phyloP scores from a whole-genome alignment of 2,113 vertebrate genomes.

The Muscicapa adusta region DNA sequence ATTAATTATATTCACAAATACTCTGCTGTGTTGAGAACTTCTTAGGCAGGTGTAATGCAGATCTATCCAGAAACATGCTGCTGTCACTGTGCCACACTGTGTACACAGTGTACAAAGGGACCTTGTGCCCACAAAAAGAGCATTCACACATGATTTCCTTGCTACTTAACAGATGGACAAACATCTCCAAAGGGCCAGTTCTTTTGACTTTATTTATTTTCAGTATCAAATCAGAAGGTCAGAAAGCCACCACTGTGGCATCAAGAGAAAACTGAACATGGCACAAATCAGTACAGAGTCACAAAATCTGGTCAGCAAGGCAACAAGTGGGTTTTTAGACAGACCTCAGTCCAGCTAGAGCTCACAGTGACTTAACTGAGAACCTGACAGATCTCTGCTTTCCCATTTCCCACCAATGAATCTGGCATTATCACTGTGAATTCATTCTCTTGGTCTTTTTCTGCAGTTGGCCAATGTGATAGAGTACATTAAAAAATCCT shows the following conservation, averaged over 20 bases:
- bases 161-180: neutral
- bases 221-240: neutral
- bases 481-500: neutral
- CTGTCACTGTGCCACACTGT: neutral
- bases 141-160: neutral
- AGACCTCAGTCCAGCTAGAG: neutral
- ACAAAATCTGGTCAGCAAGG: neutral
- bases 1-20: conserved; percentile 36
- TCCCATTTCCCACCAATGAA: neutral
- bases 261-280: neutral
- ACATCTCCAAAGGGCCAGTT: neutral
- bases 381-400: neutral
- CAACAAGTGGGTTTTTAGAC: neutral
- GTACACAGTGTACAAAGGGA: neutral
- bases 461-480: neutral
- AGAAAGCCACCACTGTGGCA: neutral
- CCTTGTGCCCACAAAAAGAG: neutral
- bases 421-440: neutral
- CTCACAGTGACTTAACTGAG: neutral
- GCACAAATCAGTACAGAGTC: neutral
- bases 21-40: neutral
- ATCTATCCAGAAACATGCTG: neutral
- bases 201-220: neutral
- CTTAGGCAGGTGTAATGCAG: neutral
- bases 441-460: neutral